Percentiles rank a stretch among this genome's conserved stretches.
Conservation (phyloP, 2,888 invertebrate species). For the Arctia plantaginis region DNA sequence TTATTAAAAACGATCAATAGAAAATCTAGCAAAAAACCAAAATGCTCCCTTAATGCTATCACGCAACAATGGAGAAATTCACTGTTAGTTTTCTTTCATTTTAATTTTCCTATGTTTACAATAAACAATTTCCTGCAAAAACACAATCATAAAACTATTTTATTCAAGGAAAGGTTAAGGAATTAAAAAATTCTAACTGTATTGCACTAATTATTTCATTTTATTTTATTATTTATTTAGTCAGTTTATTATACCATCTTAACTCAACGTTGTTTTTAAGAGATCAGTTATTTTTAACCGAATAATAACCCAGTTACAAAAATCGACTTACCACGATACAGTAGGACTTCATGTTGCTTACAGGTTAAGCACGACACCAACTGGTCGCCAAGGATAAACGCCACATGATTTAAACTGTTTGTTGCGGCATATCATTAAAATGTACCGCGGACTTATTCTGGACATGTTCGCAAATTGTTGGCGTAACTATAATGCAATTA, state of each 20-base stretch:
- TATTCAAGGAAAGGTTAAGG: too few species aligned
- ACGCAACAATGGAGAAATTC: neutral
- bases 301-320: neutral
- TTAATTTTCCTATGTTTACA: too few species aligned
- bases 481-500: neutral
- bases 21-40: neutral
- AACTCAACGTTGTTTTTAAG: too few species aligned
- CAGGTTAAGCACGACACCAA: conserved; percentile 41
- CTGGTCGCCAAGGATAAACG: conserved; percentile 33
- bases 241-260: too few species aligned
- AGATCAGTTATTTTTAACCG: neutral
- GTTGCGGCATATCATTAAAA: conserved; percentile 50
- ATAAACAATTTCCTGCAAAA: too few species aligned
- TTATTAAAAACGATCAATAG: neutral
- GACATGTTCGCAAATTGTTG: conserved; percentile 1
- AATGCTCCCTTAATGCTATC: too few species aligned
- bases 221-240: too few species aligned
- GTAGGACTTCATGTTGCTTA: conserved; percentile 57
- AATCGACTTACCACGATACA: conserved; percentile 67
- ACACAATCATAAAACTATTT: too few species aligned
- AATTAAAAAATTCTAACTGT: too few species aligned
- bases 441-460: conserved; percentile 62
- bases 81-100: too few species aligned
- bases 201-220: too few species aligned
- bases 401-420: conserved; percentile 54